Percentiles rank a stretch among this genome's conserved stretches.
These are phyloP conservation scores for Pseudomugil gertrudae DNA, from an alignment of 2,797 vertebrate species.

Conservation along the genomic window DNA sequence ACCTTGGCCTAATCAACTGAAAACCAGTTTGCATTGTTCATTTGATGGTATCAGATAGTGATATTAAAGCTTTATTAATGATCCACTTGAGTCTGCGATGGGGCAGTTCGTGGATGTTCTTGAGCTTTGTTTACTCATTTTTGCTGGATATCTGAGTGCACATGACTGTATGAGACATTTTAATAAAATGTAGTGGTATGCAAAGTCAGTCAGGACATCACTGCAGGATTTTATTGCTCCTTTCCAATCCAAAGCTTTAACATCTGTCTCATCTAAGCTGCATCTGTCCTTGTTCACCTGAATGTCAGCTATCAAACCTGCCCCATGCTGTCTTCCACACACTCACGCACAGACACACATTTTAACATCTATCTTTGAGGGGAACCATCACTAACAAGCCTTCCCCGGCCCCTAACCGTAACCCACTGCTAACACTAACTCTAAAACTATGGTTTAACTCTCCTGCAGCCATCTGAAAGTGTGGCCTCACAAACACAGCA, in stretches of 20 bases:
- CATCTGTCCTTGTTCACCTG: slow-evolving; percentile 54
- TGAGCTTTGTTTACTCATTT: slow-evolving; percentile 36
- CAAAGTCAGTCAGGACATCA: slow-evolving; percentile 31
- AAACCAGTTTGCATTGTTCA: slow-evolving; percentile 54
- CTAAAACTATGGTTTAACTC: neutral
- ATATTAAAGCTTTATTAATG: slow-evolving; percentile 52
- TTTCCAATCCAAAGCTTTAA: slow-evolving; percentile 54
- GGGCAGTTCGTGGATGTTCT: slow-evolving; percentile 35
- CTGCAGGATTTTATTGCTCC: slow-evolving; percentile 66
- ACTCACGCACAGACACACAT: neutral
- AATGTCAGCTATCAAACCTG: slow-evolving; percentile 63
- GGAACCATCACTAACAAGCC: neutral
- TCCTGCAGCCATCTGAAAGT: neutral
- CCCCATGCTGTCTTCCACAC: slow-evolving; percentile 1
- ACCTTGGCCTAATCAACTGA: slow-evolving; percentile 52
- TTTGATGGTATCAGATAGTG: slow-evolving; percentile 51
- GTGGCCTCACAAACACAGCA: slow-evolving; percentile 2
- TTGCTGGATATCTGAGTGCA: slow-evolving; percentile 40
- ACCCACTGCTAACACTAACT: neutral
- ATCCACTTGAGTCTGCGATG: slow-evolving; percentile 50
- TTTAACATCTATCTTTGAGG: neutral
- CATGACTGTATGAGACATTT: slow-evolving; percentile 42
- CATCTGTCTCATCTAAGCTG: slow-evolving; percentile 40
- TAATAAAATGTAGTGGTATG: slow-evolving; percentile 29
- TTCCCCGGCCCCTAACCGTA: neutral